These are phyloP conservation scores for Acrobasis suavella DNA, from an alignment of 2,888 invertebrate species.

Conservation along the genomic window DNA sequence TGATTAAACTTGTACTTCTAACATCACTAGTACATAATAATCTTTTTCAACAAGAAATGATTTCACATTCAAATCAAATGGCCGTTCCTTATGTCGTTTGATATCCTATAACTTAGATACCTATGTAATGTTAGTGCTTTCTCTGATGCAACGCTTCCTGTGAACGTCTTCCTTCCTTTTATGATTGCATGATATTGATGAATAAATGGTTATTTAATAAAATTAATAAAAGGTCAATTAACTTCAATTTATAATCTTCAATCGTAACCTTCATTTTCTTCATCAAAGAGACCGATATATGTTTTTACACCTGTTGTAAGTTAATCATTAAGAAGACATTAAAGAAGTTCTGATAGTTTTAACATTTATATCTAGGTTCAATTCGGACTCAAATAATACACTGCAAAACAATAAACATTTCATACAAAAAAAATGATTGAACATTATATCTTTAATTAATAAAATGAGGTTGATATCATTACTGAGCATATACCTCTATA, in stretches of 20 bases:
- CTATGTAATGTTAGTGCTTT: neutral
- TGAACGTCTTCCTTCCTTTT: neutral
- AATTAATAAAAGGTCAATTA: neutral
- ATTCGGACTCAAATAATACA: too few species aligned
- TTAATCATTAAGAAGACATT: too few species aligned
- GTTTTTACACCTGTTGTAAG: too few species aligned
- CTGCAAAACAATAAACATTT: too few species aligned
- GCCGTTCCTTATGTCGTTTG: neutral
- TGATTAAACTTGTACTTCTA: slow-evolving; percentile 11
- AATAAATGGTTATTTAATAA: neutral
- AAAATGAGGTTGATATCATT: too few species aligned
- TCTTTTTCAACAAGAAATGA: slow-evolving; percentile 13
- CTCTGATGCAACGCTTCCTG: slow-evolving; percentile 2
- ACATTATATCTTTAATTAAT: too few species aligned
- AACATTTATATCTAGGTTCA: too few species aligned
- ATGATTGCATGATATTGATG: neutral
- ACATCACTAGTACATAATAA: slow-evolving; percentile 10
- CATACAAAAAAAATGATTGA: too few species aligned
- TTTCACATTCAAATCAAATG: slow-evolving; percentile 13
- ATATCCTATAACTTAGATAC: slow-evolving; percentile 7
- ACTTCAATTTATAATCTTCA: neutral
- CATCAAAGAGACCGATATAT: too few species aligned
- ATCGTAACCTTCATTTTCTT: too few species aligned
- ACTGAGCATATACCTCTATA: too few species aligned
- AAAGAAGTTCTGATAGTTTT: too few species aligned